Percentiles rank a stretch among this genome's conserved stretches.
These are phyloP conservation scores for Leucophenga montana DNA, from an alignment of 2,888 invertebrate species.

Conservation along the genomic window DNA sequence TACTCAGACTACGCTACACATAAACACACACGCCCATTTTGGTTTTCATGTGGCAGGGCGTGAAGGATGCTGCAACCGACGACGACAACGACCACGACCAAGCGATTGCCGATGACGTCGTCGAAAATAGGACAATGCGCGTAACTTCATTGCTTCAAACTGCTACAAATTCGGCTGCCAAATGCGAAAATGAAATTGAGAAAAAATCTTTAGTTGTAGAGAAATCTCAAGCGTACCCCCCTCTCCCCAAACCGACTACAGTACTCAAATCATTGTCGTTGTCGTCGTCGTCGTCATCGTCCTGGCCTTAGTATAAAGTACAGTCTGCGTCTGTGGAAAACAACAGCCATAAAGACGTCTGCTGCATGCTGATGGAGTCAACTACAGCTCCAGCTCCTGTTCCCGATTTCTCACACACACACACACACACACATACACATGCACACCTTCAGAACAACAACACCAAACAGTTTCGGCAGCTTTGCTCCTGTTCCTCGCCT, in stretches of 20 bases:
- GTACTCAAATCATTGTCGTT: no score
- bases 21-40: not conserved
- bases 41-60: not conserved
- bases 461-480: not conserved
- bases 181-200: conserved; percentile 34
- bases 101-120: not conserved
- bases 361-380: conserved; percentile 49
- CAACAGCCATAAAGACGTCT: conserved; percentile 64
- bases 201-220: conserved; percentile 13
- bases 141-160: conserved; percentile 31
- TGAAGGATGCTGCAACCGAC: not conserved
- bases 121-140: conserved; percentile 48
- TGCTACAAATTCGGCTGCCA: conserved; percentile 31
- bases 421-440: no score
- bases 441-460: not conserved
- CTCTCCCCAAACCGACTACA: no score
- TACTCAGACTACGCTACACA: not conserved
- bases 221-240: no score
- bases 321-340: conserved; percentile 63
- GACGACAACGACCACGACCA: not conserved
- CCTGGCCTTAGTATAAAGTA: conserved; percentile 45
- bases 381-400: not conserved
- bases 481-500: conserved; percentile 21
- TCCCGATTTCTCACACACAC: not conserved
- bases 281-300: no score